Base-by-base conservation (phyloP, 2,113 vertebrate genomes). In the Henicopernis longicauda region DNA sequence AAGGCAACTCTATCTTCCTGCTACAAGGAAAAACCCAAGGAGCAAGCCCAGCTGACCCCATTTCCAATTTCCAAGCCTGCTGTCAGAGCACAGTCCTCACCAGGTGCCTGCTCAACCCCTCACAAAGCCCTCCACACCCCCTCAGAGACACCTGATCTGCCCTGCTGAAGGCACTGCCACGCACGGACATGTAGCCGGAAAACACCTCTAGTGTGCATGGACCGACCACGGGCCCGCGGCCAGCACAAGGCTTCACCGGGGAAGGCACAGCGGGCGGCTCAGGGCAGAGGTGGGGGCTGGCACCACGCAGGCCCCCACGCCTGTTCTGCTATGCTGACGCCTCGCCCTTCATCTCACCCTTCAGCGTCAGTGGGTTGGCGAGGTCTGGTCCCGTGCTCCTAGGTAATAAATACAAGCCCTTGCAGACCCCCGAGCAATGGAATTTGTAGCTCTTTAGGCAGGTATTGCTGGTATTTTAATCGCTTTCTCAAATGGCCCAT, bases 161-260 rank as follows among this genome's bases (percentile, higher is more conserved):
- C 44, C n/a, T 61, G 32, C 45, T 1, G 0, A 40, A 40, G 6
- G 40, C 34, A 42, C 6, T 9, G 18, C 11, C 29, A 25, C 6
- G 2, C 1, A 0, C 1, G 1, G 54, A 40, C 0, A 0, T 1
- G 12, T 25, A 58, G 55, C 23, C 3, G 1, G 11, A 72, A n/a
- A 63, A 63, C 16, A 9, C 11, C 45, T 57, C 38, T 8, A 1
- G 12, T 5, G 1, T 11, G 15, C 3, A 1, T 2, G 3, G 54
- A 45, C 26, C 12, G 7, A 0, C 52, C 0, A 0, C 10, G 16
- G 21, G 70, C 40, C 59, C 2, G 2, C 27, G 36, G 45, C 23
- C 47, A 69, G n/a, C 4, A 0, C 44, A 3, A 45, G 22, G 10
- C 26, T 45, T 31, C 23, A 23, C 27, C 0, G 0, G 29, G 27